Conservation (phyloP, 2,113 vertebrate genomes). For the Theristicus caerulescens region DNA sequence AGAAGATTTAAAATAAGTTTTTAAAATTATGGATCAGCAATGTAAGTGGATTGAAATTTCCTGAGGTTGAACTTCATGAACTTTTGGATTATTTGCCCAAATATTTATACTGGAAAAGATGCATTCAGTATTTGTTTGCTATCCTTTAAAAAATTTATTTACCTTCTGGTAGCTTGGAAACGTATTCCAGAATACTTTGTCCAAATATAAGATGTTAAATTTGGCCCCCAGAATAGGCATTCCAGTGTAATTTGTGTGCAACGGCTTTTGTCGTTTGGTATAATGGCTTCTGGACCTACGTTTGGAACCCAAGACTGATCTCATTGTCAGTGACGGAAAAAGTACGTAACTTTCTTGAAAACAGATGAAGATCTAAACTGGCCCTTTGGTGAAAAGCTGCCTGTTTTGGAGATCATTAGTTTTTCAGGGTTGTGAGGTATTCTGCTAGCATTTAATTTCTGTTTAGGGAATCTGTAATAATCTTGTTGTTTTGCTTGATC, state of each 20-base stretch:
- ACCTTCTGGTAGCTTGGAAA: neutral
- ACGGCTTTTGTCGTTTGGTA: neutral
- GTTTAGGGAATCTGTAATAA: conserved; percentile 37
- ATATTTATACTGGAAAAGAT: neutral
- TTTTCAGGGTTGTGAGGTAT: conserved; percentile 36
- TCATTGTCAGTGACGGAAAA: neutral
- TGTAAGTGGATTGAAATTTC: neutral
- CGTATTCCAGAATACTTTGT: neutral
- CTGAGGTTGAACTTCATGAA: neutral
- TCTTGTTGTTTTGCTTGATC: conserved; percentile 53
- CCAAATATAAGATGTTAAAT: neutral
- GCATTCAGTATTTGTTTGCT: neutral
- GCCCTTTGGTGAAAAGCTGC: conserved; percentile 2
- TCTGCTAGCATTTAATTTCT: conserved; percentile 36
- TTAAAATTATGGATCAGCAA: neutral
- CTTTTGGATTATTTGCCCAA: neutral
- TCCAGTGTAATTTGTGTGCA: neutral
- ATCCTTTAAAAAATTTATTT: neutral
- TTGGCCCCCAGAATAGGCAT: neutral
- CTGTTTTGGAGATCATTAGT: conserved; percentile 48
- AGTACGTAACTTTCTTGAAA: neutral
- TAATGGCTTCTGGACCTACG: neutral
- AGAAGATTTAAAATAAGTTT: neutral
- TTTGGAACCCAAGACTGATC: neutral
- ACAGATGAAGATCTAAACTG: neutral